Conservation (phyloP, 92 coral and sea anemone genomes). For the Zoanthus sociatus region DNA sequence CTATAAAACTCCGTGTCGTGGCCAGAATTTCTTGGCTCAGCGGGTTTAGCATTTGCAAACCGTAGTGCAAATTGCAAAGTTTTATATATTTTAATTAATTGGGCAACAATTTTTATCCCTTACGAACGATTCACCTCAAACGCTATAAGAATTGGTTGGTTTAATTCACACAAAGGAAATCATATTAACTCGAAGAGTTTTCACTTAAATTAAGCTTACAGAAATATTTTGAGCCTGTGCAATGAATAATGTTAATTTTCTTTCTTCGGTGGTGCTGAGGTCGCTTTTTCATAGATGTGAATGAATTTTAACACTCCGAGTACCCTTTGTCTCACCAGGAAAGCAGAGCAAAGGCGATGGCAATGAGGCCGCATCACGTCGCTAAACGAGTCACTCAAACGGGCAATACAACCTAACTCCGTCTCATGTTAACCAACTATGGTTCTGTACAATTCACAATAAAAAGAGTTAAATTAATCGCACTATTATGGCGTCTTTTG, state of each 20-base stretch:
- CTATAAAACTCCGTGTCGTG: slow-evolving; percentile 6
- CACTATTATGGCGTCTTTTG: slow-evolving; percentile 26
- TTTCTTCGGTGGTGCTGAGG: neutral
- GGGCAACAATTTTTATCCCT: slow-evolving; percentile 15
- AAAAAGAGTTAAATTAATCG: slow-evolving; percentile 25
- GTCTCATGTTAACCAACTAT: neutral
- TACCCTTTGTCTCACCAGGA: slow-evolving; percentile 6
- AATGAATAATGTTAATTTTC: neutral
- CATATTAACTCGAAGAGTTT: neutral
- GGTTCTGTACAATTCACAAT: neutral
- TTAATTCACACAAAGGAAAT: neutral
- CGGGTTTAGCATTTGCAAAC: slow-evolving; percentile 31
- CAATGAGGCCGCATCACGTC: slow-evolving; percentile 3
- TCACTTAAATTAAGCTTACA: slow-evolving; percentile 12
- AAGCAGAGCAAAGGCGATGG: neutral
- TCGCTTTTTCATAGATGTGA: slow-evolving; percentile 9
- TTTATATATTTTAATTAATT: slow-evolving; percentile 11
- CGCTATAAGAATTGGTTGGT: neutral
- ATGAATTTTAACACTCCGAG: slow-evolving; percentile 20
- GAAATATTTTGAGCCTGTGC: slow-evolving; percentile 11
- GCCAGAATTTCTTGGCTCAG: slow-evolving; percentile 31
- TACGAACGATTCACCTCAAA: neutral
- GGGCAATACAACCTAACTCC: neutral
- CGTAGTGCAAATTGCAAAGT: slow-evolving; percentile 44
- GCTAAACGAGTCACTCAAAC: neutral